Evolutionary conservation across 2,888 invertebrate genomes (phyloP), one percentile per base, ranked within the genome.

Genomic region (Athalia circularis): DNA sequence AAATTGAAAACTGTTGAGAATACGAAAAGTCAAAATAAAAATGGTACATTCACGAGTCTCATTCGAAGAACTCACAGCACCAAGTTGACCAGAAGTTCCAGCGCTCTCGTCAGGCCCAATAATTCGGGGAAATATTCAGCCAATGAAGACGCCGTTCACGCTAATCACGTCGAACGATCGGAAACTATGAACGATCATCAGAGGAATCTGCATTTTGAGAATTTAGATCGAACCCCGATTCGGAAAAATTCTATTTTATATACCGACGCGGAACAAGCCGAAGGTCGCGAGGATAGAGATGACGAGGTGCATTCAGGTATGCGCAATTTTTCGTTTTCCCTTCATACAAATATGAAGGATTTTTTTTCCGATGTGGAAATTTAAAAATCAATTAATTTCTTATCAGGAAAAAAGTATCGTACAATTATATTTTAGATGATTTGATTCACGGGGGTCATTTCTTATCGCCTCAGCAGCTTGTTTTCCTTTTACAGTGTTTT

Each of bases 11-110:
- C 29, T 6, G 3, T 13, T 4, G 15, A 62, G 45, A 15, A 8
- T 8, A 15, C 4, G 11, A 65, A 65, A 45, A 65, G 9, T 9
- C 9, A 9, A 8, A 65, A 29, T 9, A 61, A 75, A 4, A 75
- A 80, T 91, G 93, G 83, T 89, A 93, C 87, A 29, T 88, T 91
- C 57, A 81, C 84, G 29, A 83, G 82, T 90, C 82, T 95, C 83
- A 95, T 95, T 84, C 92, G 95, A 9, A 92, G 95, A 78, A 94
- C 95, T 5, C 94, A 95, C 85, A 95, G 95, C 82, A 95, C 95
- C 1, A 95, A 95, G 87, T 87, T 95, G 68, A 93, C 94, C 0
- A 92, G 95, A 79, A 95, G 94, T 84, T 94, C 94, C 85, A 87
- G 87, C 79, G 86, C 88, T 8, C 78, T 88, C 78, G 85, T 87